A percentile compares a stretch with the other conserved stretches of the same genome.
Evolutionary conservation across 2,888 invertebrate genomes (phyloP).

Genomic region (Ochlodes sylvanus): DNA sequence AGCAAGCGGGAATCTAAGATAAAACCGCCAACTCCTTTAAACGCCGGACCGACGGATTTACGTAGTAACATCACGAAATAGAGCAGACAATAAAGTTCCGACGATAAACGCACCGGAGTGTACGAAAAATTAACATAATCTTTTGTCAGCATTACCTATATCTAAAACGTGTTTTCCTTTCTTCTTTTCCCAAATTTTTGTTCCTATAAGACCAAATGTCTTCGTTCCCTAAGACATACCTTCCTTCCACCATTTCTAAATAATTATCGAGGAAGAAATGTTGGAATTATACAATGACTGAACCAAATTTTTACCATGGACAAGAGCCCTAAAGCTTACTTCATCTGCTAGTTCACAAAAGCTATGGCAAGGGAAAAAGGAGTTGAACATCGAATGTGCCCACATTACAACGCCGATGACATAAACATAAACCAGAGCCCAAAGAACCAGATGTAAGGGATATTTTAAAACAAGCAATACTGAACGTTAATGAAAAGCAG

Average conservation of each 20-base stretch:
- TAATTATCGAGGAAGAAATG: not conserved
- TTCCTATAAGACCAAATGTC: too few species aligned
- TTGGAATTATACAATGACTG: not conserved
- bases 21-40: not conserved
- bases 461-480: not conserved
- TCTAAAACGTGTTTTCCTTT: not conserved
- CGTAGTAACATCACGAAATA: not conserved
- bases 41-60: not conserved
- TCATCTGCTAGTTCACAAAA: constrained; percentile 62
- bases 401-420: constrained; percentile 60
- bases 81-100: constrained; percentile 16
- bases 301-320: not conserved
- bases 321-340: constrained; percentile 49
- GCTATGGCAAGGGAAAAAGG: constrained; percentile 70
- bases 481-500: not conserved
- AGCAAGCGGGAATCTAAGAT: not conserved
- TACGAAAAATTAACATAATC: not conserved
- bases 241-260: too few species aligned
- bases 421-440: constrained; percentile 62
- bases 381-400: constrained; percentile 69
- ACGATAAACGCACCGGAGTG: not conserved
- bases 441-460: constrained; percentile 56
- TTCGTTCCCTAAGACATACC: too few species aligned
- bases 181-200: not conserved
- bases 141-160: not conserved